A percentile compares a stretch with the other conserved stretches of the same genome.
Evolutionary conservation across 2,113 vertebrate genomes (phyloP).

Genomic region (Progne subis): DNA sequence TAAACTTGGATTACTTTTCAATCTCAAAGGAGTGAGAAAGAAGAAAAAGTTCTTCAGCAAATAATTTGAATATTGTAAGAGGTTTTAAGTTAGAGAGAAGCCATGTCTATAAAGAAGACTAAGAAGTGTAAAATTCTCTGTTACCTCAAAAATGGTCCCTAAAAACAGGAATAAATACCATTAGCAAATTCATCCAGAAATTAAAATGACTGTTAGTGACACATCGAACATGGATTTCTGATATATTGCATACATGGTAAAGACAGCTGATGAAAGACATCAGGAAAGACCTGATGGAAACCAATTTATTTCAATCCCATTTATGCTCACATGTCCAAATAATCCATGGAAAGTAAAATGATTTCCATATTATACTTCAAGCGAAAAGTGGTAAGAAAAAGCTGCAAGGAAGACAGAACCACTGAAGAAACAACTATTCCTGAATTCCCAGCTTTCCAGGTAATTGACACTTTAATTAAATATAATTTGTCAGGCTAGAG

Average conservation of each 20-base stretch:
- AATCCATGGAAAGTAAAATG: not conserved
- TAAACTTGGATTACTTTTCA: not conserved
- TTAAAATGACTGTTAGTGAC: not conserved
- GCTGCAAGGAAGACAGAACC: not conserved
- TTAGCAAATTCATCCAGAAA: not conserved
- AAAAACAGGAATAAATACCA: not conserved
- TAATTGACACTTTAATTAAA: not conserved
- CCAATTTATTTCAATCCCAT: not conserved
- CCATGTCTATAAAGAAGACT: not conserved
- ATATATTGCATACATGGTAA: not conserved
- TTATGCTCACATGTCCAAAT: not conserved
- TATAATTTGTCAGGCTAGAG: not conserved
- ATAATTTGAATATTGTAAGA: not conserved
- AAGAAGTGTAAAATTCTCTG: not conserved
- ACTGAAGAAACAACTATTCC: not conserved
- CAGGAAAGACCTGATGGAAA: not conserved
- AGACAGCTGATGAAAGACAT: not conserved
- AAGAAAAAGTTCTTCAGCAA: not conserved
- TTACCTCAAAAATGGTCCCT: not conserved
- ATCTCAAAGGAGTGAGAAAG: not conserved
- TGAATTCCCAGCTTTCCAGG: not conserved
- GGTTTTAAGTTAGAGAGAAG: not conserved
- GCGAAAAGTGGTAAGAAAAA: not conserved
- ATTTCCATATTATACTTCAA: not conserved
- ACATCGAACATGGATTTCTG: not conserved